A percentile compares a stretch with the other conserved stretches of the same genome.
These are phyloP conservation scores for Pitta sordida DNA, from an alignment of 2,113 vertebrate species.

Conservation along the genomic window DNA sequence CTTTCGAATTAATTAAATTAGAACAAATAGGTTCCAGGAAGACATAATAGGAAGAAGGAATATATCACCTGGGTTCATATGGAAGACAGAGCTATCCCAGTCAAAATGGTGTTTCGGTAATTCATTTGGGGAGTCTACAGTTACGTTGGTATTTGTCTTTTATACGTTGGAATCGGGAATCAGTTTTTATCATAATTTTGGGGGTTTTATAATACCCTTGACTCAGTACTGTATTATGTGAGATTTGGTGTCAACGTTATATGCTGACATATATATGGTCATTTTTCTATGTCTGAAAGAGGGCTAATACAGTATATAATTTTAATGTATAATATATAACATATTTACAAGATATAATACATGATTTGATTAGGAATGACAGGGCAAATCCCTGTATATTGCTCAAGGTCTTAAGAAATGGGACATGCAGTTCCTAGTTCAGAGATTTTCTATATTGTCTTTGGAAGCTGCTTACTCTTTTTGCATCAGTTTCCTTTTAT, in stretches of 20 bases:
- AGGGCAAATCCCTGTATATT: not conserved
- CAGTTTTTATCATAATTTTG: not conserved
- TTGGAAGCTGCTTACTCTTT: not conserved
- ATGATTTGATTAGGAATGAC: not conserved
- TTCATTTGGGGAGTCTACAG: not conserved
- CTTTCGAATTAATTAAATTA: not conserved
- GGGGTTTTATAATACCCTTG: not conserved
- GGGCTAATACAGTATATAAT: not conserved
- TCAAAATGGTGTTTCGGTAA: not conserved
- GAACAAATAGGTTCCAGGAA: slow-evolving; percentile 1
- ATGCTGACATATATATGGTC: not conserved
- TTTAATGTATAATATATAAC: not conserved
- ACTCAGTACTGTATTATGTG: not conserved
- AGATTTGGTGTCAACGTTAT: not conserved
- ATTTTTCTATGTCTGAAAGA: not conserved
- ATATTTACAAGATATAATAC: not conserved
- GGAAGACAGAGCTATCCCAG: not conserved
- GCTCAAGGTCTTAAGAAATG: not conserved
- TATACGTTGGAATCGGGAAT: not conserved
- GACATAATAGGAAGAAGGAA: not conserved
- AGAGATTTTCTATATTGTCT: not conserved
- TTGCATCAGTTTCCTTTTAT: not conserved
- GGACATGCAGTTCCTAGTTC: not conserved
- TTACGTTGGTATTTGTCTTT: not conserved
- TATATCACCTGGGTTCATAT: not conserved